A percentile compares a stretch with the other conserved stretches of the same genome.
Evolutionary conservation across 64 coral and sea anemone species (phyloP).

Genomic region (Catalaphyllia jardinei): DNA sequence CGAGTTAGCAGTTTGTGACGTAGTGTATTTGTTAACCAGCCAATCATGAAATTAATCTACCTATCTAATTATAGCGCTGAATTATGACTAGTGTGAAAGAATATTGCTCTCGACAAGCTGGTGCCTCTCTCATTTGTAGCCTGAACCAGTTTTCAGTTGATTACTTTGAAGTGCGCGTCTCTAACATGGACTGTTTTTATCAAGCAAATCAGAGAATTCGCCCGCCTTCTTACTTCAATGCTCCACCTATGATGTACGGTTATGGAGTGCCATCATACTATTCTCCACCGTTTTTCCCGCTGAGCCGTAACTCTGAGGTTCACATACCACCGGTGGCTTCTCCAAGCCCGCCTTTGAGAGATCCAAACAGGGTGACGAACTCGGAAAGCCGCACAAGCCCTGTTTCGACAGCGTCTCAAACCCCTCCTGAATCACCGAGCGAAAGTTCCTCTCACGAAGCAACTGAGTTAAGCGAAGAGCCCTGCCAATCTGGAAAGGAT

Average conservation of each 20-base stretch:
- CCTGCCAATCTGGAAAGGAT: conserved; percentile 19
- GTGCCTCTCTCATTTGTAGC: conserved; percentile 22
- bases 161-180: neutral
- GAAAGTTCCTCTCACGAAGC: neutral
- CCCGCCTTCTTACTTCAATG: conserved; percentile 16
- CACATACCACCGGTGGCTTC: conserved; percentile 6
- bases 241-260: conserved; percentile 37
- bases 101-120: conserved; percentile 24
- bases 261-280: conserved; percentile 50
- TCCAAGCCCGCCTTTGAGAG: neutral
- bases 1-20: conserved; percentile 49
- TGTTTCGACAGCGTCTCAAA: conserved; percentile 18
- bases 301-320: conserved; percentile 21
- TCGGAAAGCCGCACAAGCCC: conserved; percentile 41
- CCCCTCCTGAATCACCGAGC: conserved; percentile 22
- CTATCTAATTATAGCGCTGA: conserved; percentile 36
- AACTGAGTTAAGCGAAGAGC: neutral
- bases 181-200: conserved; percentile 55
- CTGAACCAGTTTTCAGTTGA: neutral
- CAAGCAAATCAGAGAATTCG: conserved; percentile 33
- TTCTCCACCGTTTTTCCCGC: conserved; percentile 38
- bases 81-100: conserved; percentile 23
- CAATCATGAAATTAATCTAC: conserved; percentile 58
- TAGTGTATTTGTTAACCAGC: conserved; percentile 49
- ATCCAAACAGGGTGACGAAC: neutral